Evolutionary conservation across 1,140 invertebrate genomes (phyloP).

Genomic region (Sipha flava): DNA sequence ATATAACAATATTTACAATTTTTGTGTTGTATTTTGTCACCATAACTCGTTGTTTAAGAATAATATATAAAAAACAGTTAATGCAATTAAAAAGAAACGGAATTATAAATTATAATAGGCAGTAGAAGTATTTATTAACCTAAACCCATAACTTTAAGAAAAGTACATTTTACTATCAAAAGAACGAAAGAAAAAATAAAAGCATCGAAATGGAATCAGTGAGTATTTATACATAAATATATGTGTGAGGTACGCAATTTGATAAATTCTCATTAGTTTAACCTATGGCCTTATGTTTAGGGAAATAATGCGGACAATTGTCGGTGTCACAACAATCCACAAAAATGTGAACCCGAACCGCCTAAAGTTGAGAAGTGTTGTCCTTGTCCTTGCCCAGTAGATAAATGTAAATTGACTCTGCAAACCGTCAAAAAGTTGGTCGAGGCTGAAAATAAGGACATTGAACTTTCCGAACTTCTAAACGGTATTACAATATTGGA

Average conservation of each 20-base stretch:
- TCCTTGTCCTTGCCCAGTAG: background rate
- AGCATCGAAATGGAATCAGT: background rate
- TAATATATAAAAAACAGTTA: background rate
- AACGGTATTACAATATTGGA: background rate
- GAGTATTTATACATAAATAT: background rate
- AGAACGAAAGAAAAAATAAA: too few species aligned
- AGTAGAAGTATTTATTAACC: too few species aligned
- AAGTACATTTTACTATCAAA: too few species aligned
- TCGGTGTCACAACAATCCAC: background rate
- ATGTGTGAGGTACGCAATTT: too few species aligned
- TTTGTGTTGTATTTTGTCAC: background rate
- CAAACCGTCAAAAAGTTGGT: background rate
- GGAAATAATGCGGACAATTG: background rate
- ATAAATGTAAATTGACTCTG: slow-evolving; percentile 11
- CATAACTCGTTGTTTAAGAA: background rate
- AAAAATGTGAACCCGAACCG: background rate
- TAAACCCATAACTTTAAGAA: too few species aligned
- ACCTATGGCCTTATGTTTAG: background rate
- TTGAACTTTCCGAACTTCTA: background rate
- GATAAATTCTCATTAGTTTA: background rate
- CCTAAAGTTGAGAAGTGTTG: background rate
- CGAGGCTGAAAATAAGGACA: slow-evolving; percentile 8
- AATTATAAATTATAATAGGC: too few species aligned
- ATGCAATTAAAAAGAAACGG: background rate
- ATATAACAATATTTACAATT: too few species aligned